phyloP scores from a whole-genome alignment of 2,113 vertebrate genomes.

The Leptosomus discolor region DNA sequence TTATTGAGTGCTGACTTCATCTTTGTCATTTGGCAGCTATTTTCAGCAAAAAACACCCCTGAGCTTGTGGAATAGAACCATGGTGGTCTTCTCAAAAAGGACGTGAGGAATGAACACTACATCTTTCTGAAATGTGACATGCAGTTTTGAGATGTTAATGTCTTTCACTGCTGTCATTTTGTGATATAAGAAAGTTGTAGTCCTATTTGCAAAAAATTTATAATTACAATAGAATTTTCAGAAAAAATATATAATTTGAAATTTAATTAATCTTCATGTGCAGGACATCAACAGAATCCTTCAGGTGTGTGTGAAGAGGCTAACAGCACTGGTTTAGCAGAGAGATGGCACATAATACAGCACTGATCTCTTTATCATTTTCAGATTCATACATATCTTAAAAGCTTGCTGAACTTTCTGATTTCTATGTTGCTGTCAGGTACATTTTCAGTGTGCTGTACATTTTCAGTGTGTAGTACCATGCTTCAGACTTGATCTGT shows the following conservation, averaged over 20 bases:
- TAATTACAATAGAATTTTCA: background rate
- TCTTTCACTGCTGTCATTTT: background rate
- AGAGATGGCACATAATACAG: background rate
- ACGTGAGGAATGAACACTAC: background rate
- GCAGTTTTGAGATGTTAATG: background rate
- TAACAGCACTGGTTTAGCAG: background rate
- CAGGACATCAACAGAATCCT: background rate
- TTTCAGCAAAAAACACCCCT: background rate
- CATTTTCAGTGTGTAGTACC: background rate
- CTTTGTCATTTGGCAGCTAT: background rate
- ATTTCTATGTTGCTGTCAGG: background rate
- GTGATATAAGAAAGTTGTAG: background rate
- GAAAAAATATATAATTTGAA: background rate
- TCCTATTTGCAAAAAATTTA: background rate
- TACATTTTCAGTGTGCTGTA: background rate
- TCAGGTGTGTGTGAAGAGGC: background rate
- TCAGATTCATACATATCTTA: background rate
- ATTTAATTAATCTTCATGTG: background rate
- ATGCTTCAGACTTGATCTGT: background rate
- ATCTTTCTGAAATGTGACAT: background rate
- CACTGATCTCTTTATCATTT: background rate
- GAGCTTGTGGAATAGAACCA: background rate
- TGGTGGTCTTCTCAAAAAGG: background rate
- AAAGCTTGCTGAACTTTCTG: background rate
- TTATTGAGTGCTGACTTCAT: background rate